Conservation (phyloP, 2,888 invertebrate species). For the Phymatocera aterrima region DNA sequence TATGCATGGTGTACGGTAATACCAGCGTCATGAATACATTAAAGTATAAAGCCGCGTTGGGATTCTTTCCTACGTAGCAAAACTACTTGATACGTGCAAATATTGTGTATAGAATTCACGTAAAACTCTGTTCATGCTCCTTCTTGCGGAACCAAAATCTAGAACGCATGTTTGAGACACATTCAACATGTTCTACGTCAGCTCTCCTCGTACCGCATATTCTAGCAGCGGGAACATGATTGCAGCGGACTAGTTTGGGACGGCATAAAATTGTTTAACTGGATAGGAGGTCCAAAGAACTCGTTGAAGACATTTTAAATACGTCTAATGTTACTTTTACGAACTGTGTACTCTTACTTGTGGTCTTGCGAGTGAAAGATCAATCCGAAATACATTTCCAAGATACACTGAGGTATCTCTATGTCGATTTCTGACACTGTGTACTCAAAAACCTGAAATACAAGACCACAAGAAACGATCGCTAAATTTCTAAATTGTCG, state of each 20-base stretch:
- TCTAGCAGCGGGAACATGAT: not conserved
- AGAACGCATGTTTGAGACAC: not conserved
- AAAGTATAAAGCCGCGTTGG: conserved; percentile 25
- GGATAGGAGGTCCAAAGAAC: not conserved
- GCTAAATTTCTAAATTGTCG: no score
- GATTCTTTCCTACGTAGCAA: conserved; percentile 1
- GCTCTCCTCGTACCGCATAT: not conserved
- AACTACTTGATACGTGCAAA: not conserved
- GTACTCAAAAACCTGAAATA: no score
- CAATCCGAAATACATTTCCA: no score
- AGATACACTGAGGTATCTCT: no score
- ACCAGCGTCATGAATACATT: conserved; percentile 38
- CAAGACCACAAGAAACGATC: no score
- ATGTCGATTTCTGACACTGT: no score
- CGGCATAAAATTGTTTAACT: not conserved
- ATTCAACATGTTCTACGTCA: not conserved
- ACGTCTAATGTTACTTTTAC: not conserved
- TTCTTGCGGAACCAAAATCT: not conserved
- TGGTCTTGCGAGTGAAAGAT: no score
- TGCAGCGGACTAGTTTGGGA: not conserved
- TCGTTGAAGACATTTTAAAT: not conserved
- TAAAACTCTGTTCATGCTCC: not conserved
- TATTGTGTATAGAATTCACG: not conserved
- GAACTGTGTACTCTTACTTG: not conserved
- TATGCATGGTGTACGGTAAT: conserved; percentile 2